These are phyloP conservation scores for Phenganax subtilis DNA, from an alignment of 92 coral and sea anemone species.

Conservation along the genomic window DNA sequence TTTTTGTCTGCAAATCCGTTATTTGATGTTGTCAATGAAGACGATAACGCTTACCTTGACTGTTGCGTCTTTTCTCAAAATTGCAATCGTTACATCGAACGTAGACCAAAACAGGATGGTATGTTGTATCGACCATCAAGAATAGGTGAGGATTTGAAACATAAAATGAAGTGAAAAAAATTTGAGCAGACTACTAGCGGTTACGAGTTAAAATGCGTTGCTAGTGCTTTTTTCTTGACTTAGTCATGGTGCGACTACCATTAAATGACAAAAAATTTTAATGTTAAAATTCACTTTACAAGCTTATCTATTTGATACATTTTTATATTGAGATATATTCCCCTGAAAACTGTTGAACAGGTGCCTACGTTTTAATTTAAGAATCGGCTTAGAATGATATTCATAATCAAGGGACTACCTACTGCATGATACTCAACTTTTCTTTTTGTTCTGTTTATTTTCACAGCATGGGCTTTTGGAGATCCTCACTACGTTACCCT, in stretches of 20 bases:
- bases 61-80: slow-evolving; percentile 1
- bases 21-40: background rate
- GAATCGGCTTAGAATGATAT: background rate
- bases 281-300: too few relatives aligned
- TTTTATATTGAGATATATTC: too few relatives aligned
- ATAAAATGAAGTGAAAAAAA: background rate
- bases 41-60: background rate
- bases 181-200: background rate
- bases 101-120: slow-evolving; percentile 1
- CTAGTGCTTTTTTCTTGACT: too few relatives aligned
- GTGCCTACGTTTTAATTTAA: background rate
- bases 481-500: slow-evolving; percentile 27
- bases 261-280: too few relatives aligned
- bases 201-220: too few relatives aligned
- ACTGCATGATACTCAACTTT: background rate
- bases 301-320: too few relatives aligned
- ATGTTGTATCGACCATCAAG: background rate
- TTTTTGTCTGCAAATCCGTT: slow-evolving; percentile 6
- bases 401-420: background rate
- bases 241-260: too few relatives aligned
- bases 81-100: background rate
- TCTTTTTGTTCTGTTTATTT: background rate
- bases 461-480: slow-evolving; percentile 6
- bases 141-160: background rate
- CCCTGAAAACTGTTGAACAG: too few relatives aligned